Conservation (phyloP, 2,797 vertebrate genomes). For the Dendrocincla fuliginosa region DNA sequence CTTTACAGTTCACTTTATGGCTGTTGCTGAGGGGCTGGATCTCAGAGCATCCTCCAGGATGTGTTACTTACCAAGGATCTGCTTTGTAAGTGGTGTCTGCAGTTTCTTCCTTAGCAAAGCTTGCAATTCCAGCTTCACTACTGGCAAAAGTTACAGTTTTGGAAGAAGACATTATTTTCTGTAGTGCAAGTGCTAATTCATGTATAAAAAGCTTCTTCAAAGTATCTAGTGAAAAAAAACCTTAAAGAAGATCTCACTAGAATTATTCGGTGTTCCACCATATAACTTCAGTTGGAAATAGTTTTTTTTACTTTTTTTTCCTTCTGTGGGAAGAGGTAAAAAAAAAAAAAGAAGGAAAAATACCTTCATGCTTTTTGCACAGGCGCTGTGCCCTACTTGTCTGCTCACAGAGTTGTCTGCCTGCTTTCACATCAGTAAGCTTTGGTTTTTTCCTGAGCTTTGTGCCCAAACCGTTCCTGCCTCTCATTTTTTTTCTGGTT, state of each 20-base stretch:
- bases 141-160: not conserved
- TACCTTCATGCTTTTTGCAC: not conserved
- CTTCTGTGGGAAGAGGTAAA: not conserved
- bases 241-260: not conserved
- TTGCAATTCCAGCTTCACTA: not conserved
- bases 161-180: not conserved
- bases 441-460: not conserved
- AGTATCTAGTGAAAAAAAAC: not conserved
- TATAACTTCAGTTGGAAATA: not conserved
- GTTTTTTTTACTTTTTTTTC: not conserved
- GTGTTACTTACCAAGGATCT: not conserved
- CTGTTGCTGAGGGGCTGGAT: not conserved
- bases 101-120: not conserved
- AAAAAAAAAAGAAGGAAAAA: not conserved
- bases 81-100: not conserved
- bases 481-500: not conserved
- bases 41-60: not conserved
- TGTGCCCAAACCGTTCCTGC: not conserved
- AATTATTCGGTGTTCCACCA: not conserved
- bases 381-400: not conserved
- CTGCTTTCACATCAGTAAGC: not conserved
- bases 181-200: not conserved
- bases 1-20: not conserved
- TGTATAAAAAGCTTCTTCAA: not conserved
- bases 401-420: not conserved